These are phyloP conservation scores for Sterna hirundo DNA, from an alignment of 2,113 vertebrate genomes.

Conservation along the genomic window DNA sequence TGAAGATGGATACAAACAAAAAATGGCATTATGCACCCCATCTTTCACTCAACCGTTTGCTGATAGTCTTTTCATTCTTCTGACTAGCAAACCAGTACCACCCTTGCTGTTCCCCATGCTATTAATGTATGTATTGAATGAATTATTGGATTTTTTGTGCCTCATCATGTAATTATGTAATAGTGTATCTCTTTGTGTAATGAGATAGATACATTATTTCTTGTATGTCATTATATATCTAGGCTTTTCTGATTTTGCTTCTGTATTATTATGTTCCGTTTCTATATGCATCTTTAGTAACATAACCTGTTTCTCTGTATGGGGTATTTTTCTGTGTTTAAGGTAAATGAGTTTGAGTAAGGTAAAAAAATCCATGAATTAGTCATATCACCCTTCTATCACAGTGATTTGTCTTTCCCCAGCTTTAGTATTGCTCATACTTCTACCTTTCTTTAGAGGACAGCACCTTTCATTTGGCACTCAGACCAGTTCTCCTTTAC, in stretches of 20 bases:
- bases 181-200: not conserved
- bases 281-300: not conserved
- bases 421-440: not conserved
- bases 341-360: not conserved
- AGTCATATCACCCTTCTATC: not conserved
- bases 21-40: not conserved
- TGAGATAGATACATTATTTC: not conserved
- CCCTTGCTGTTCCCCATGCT: not conserved
- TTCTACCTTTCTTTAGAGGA: not conserved
- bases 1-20: not conserved
- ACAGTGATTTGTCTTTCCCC: not conserved
- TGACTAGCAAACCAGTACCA: not conserved
- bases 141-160: not conserved
- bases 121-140: not conserved
- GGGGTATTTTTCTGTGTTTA: not conserved
- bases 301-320: not conserved
- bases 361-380: not conserved
- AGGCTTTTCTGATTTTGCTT: not conserved
- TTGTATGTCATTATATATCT: not conserved
- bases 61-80: not conserved
- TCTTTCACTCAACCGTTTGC: not conserved
- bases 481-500: not conserved
- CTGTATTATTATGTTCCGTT: not conserved
- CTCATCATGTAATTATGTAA: not conserved
- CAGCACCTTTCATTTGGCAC: not conserved